Base-by-base conservation (phyloP, 2,797 vertebrate genomes). In the Lerista edwardsae region DNA sequence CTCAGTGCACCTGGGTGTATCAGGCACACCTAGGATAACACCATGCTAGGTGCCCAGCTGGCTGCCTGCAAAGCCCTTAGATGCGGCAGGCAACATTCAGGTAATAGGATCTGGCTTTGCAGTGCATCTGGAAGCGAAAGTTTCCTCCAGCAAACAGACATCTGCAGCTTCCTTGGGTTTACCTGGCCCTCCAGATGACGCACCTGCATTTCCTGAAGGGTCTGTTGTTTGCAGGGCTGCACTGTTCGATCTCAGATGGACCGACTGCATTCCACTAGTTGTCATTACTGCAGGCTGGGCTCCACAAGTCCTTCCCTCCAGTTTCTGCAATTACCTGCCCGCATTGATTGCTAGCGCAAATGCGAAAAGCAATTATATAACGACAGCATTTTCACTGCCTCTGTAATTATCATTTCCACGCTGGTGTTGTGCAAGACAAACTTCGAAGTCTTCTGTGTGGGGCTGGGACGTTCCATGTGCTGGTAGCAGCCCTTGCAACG, bases 301-400 rank as follows among this genome's bases (percentile, higher is more conserved):
- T 79, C 51, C 25, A 80, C 31, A 80, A 75, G 39, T 51, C 27
- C 65, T 78, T 62, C 75, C 62, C 57, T 69, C 31, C 27, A 62
- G 82, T 84, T 76, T 84, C 86, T 75, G 76, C 82, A 84, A 87
- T 87, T 87, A 87, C 55, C 55, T 51, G 64, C 64, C n/a, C 4
- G 59, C 29, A 62, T 75, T 62, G 82, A 75, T 83, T 71, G 86
- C 62, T 25, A 39, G 62, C 25, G 21, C n/a, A 12, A 73, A 68
- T 0, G 41, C 41, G 25, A 29, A 62, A 79, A 79, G 86, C 82
- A 87, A 87, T 87, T 87, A 87, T 76, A 84, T 84, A 83, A 84
- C 25, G 44, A 59, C 27, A 31, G 72, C 64, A 79, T 84, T 87
- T 87, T 84, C 86, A 87, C 77, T 80, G 77, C 8, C 76, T 39